Evolutionary conservation across 2,888 invertebrate genomes (phyloP), one percentile per base, ranked within the genome.

Genomic region (Hemicrepidius hirtus): DNA sequence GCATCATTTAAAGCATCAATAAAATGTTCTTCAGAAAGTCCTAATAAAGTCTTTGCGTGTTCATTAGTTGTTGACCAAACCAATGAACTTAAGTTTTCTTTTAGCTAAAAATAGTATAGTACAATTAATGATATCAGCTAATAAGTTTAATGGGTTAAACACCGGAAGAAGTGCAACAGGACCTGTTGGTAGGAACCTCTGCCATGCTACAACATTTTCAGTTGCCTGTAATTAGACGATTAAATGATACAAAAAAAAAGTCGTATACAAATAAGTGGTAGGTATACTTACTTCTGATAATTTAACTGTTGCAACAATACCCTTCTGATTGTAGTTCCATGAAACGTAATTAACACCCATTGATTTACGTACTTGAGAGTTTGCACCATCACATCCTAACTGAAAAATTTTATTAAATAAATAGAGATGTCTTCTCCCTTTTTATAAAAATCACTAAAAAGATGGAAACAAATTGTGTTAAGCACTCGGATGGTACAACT

Each of bases 361-460:
- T 21, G 93, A 89, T 75, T 92, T 88, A 9, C 99, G 90, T 1
- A 99, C 96, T 68, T 92, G 88, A 0, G 99, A 99, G 82, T 95
- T 95, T 0, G 92, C 92, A 0, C 99, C 99, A 88, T 99, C 99
- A 12, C 98, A 98, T 18, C 98, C 99, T 68, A 99, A 90, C 94
- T 95, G 83, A 59, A 88, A 84, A 46, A 5, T n/a, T n/a, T n/a
- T n/a, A 32, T 32, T 32, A 32, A 32, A 32, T 32, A 5, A 24
- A n/a, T n/a, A n/a, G n/a, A n/a, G n/a, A n/a, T n/a, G n/a, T n/a
- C n/a, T n/a, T n/a, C n/a, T n/a, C n/a, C n/a, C n/a, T n/a, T n/a
- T n/a, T n/a, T n/a, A n/a, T n/a, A n/a, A n/a, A n/a, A n/a, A n/a
- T n/a, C n/a, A n/a, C n/a, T n/a, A n/a, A n/a, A n/a, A n/a, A n/a